Conservation (phyloP, 2,113 vertebrate species). For the Pagrus major region DNA sequence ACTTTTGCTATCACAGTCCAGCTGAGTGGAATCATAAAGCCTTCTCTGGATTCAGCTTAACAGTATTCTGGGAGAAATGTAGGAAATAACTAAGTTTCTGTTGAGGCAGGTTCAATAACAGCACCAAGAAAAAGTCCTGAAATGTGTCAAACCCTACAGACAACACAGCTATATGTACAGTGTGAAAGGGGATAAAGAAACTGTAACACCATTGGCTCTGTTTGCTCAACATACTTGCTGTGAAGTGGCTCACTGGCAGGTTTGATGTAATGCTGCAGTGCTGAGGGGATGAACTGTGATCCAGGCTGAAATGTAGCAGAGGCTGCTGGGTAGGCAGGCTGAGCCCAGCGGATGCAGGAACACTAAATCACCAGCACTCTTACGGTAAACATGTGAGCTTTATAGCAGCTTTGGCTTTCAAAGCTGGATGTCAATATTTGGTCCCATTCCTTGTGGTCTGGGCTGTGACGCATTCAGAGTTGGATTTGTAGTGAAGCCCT, state of each 20-base stretch:
- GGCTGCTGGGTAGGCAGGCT: not conserved
- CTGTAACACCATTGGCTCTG: not conserved
- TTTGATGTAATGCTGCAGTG: slow-evolving; percentile 19
- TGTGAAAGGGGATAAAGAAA: not conserved
- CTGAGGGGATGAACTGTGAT: slow-evolving; percentile 21
- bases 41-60: not conserved
- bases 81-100: not conserved
- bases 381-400: slow-evolving; percentile 59
- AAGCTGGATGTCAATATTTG: slow-evolving; percentile 69
- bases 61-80: not conserved
- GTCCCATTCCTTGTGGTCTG: slow-evolving; percentile 58
- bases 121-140: not conserved
- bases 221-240: not conserved
- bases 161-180: not conserved
- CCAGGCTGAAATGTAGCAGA: slow-evolving; percentile 8
- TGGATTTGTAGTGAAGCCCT: slow-evolving; percentile 45
- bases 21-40: not conserved
- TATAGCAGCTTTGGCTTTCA: slow-evolving; percentile 45
- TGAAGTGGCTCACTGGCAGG: slow-evolving; percentile 21
- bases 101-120: not conserved
- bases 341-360: slow-evolving; percentile 20
- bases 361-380: slow-evolving; percentile 38
- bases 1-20: not conserved
- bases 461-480: slow-evolving; percentile 57
- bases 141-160: not conserved